A percentile compares a stretch with the other conserved stretches of the same genome.
Conservation (phyloP, 2,888 invertebrate genomes). For the Cerastis leucographa region DNA sequence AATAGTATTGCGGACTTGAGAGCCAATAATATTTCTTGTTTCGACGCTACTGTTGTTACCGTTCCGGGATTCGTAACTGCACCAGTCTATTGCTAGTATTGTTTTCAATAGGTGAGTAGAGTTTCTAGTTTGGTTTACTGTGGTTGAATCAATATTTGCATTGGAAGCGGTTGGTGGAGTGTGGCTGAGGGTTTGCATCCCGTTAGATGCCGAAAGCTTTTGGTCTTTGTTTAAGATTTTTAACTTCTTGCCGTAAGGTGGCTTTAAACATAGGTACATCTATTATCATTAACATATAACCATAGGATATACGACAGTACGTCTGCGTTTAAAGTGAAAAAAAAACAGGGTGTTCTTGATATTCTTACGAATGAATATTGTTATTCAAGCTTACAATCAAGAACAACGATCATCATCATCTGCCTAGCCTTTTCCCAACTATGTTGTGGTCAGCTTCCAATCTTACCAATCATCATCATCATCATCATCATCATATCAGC, state of each 20-base stretch:
- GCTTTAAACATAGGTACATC: not conserved
- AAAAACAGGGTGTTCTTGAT: not conserved
- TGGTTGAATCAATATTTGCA: not conserved
- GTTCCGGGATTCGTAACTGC: slow-evolving; percentile 23
- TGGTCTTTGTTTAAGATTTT: not conserved
- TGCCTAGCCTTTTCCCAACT: no score
- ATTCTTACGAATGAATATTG: not conserved
- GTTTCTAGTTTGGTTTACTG: slow-evolving; percentile 8
- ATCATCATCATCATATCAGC: no score
- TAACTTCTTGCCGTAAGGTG: not conserved
- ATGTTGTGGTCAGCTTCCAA: no score
- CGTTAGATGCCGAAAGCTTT: not conserved
- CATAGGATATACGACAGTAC: not conserved
- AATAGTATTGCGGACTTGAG: slow-evolving; percentile 38
- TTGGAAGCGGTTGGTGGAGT: not conserved
- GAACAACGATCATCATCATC: not conserved
- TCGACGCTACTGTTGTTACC: slow-evolving; percentile 13
- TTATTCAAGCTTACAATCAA: not conserved
- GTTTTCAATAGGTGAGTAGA: slow-evolving; percentile 26
- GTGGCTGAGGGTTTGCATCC: not conserved
- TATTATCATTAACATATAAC: not conserved
- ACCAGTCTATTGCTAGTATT: slow-evolving; percentile 1
- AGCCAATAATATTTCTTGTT: slow-evolving; percentile 46
- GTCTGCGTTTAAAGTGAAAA: not conserved
- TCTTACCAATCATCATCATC: no score